Evolutionary conservation across 2,797 vertebrate species (phyloP).

Genomic region (Lycodopsis pacificus): DNA sequence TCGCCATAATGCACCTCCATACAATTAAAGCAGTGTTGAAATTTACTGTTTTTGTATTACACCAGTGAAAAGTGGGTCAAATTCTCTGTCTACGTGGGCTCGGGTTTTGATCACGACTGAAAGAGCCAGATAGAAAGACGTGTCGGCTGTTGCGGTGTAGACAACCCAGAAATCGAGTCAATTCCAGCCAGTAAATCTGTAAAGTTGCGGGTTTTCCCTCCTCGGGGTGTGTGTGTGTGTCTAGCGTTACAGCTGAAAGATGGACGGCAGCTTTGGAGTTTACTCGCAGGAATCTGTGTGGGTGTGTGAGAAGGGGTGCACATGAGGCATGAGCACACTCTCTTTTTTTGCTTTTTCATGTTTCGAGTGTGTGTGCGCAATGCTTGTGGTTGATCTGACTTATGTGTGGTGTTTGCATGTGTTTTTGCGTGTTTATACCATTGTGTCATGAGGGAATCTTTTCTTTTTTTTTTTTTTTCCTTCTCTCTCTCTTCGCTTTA

Average conservation of each 20-base stretch:
- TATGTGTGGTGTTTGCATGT: conserved; percentile 42
- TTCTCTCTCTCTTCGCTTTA: background rate
- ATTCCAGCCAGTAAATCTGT: conserved; percentile 55
- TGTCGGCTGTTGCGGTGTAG: conserved; percentile 18
- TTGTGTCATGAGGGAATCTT: conserved; percentile 51
- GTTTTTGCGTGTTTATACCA: conserved; percentile 62
- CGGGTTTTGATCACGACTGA: conserved; percentile 26
- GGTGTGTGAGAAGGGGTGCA: conserved; percentile 75
- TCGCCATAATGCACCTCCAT: background rate
- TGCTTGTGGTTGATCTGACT: conserved; percentile 30
- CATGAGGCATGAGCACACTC: conserved; percentile 21
- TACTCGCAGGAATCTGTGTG: conserved; percentile 79
- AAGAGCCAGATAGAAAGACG: conserved; percentile 29
- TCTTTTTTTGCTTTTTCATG: conserved; percentile 23
- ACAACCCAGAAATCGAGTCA: conserved; percentile 41
- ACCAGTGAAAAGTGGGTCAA: background rate
- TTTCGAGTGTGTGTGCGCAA: conserved; percentile 27
- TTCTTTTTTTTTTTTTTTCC: conserved; percentile 41
- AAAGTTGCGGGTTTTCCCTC: conserved; percentile 62
- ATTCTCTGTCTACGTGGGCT: background rate
- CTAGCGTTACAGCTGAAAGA: conserved; percentile 72
- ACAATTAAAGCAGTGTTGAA: conserved; percentile 18
- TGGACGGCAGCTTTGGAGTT: conserved; percentile 62
- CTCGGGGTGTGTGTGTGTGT: conserved; percentile 61
- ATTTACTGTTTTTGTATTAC: conserved; percentile 16